phyloP scores from a whole-genome alignment of 2,113 vertebrate species.

The Lontra canadensis region DNA sequence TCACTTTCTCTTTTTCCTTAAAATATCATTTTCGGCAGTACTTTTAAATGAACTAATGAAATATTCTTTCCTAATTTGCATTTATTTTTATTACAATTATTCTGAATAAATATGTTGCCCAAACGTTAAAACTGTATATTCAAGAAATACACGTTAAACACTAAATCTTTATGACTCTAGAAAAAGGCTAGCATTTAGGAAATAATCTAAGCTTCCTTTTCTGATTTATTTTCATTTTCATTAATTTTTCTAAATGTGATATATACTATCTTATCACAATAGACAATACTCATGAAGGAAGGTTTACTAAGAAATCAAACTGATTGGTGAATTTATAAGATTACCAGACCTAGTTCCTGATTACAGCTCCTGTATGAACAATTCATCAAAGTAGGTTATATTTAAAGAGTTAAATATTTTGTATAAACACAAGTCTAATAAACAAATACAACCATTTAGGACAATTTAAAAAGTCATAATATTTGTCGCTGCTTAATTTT shows the following conservation, averaged over 20 bases:
- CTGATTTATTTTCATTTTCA: conserved; percentile 16
- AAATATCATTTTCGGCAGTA: conserved; percentile 40
- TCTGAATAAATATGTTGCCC: conserved; percentile 8
- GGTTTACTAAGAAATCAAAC: conserved; percentile 12
- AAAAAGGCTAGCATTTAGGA: background rate
- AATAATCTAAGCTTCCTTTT: conserved; percentile 23
- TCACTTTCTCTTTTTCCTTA: conserved; percentile 36
- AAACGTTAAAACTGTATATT: conserved; percentile 6
- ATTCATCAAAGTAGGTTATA: conserved; percentile 46
- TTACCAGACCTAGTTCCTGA: conserved; percentile 34
- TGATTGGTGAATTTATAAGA: conserved; percentile 21
- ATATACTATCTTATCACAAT: conserved; percentile 42
- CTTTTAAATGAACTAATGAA: conserved; percentile 38
- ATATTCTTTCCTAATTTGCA: background rate
- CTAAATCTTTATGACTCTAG: conserved; percentile 5
- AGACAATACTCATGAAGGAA: conserved; percentile 24
- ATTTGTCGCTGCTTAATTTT: conserved; percentile 73
- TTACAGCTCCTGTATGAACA: conserved; percentile 60
- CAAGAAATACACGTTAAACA: conserved; percentile 46
- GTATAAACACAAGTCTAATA: conserved; percentile 65
- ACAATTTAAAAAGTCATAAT: conserved; percentile 77
- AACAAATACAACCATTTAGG: conserved; percentile 74
- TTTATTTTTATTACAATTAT: conserved; percentile 4
- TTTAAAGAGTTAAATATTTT: conserved; percentile 69
- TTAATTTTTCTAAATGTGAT: conserved; percentile 53